phyloP scores from a whole-genome alignment of 2,113 vertebrate species.

The Synodontis membranacea region DNA sequence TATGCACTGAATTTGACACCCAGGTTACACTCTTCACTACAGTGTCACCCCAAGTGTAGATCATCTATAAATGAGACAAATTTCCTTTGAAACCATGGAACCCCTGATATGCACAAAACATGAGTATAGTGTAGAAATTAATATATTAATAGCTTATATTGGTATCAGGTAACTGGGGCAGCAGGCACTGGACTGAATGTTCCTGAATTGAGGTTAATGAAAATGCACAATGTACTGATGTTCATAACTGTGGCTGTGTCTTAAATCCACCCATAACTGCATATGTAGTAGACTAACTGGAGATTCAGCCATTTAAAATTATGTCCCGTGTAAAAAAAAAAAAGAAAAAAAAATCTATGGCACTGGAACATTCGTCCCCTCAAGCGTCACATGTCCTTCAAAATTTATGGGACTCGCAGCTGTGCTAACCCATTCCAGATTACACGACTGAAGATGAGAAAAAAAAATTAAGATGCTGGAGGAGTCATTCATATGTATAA shows the following conservation, averaged over 20 bases:
- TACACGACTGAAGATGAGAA: not conserved
- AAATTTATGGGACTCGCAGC: not conserved
- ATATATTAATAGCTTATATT: slow-evolving; percentile 34
- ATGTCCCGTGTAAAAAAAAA: not conserved
- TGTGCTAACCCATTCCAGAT: not conserved
- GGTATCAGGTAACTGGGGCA: slow-evolving; percentile 30
- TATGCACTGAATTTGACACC: not conserved
- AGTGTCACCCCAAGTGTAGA: not conserved
- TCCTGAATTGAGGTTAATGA: slow-evolving; percentile 37
- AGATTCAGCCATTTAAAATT: slow-evolving; percentile 8
- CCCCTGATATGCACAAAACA: slow-evolving; percentile 6
- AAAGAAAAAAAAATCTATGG: not conserved
- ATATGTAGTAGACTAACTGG: not conserved
- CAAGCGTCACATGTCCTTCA: not conserved
- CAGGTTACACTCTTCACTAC: not conserved
- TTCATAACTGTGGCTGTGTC: not conserved
- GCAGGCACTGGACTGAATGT: slow-evolving; percentile 28
- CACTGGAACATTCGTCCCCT: not conserved
- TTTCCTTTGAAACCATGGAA: slow-evolving; percentile 12
- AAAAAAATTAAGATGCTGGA: not conserved
- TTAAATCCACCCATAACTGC: not conserved
- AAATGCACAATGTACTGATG: not conserved
- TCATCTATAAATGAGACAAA: not conserved
- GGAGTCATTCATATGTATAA: slow-evolving; percentile 5
- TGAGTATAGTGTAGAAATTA: slow-evolving; percentile 20